Evolutionary conservation across 1,140 invertebrate genomes (phyloP).

Genomic region (Cardiocondyla obscurior): DNA sequence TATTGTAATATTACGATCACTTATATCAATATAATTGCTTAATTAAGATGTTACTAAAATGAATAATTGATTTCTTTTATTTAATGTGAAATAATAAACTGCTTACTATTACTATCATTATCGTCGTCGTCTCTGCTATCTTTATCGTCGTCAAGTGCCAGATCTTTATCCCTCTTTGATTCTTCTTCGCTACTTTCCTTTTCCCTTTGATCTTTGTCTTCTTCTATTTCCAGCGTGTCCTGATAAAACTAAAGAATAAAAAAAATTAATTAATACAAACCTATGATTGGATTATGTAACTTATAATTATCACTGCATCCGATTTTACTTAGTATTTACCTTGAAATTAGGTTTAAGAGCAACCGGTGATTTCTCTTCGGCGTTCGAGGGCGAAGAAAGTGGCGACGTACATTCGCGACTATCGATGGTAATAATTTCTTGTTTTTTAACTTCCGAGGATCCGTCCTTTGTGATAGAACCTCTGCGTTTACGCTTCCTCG

Average conservation of each 20-base stretch:
- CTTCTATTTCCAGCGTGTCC: conserved; percentile 92
- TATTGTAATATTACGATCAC: neutral
- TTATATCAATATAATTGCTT: neutral
- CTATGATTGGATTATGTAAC: no score
- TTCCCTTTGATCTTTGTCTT: conserved; percentile 83
- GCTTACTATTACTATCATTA: conserved; percentile 73
- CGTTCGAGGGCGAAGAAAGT: conserved; percentile 80
- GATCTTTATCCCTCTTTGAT: conserved; percentile 74
- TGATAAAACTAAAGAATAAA: conserved; percentile 94
- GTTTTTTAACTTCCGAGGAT: conserved; percentile 84
- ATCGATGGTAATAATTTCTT: conserved; percentile 78
- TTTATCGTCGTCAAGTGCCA: conserved; percentile 74
- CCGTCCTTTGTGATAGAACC: conserved; percentile 87
- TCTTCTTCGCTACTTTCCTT: conserved; percentile 78
- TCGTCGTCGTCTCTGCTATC: conserved; percentile 73
- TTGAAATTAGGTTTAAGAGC: conserved; percentile 84
- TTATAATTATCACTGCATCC: no score
- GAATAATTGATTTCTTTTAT: neutral
- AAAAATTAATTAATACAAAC: conserved; percentile 42
- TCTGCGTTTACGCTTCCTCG: conserved; percentile 90
- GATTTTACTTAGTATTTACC: no score
- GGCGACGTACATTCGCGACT: conserved; percentile 78
- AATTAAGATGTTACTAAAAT: neutral
- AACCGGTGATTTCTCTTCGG: conserved; percentile 85
- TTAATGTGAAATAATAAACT: neutral